Evolutionary conservation across 30 jellyfish, hydroid and myxozoan species (phyloP), one percentile per base, ranked within the genome.

Genomic region (Turritopsis rubra): DNA sequence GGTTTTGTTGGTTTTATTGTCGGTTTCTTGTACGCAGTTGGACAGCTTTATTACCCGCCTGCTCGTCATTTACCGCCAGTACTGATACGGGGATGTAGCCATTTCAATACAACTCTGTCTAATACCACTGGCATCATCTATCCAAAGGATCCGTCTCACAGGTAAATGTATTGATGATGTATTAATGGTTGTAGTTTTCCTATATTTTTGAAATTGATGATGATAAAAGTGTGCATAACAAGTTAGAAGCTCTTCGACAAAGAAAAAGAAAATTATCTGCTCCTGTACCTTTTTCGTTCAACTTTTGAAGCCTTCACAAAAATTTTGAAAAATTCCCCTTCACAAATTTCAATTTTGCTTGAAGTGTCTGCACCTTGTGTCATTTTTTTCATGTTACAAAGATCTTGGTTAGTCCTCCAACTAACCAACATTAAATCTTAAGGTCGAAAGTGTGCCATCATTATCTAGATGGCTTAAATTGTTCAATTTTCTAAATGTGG

Each of bases 71-170:
- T 23, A 7, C 82, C 82, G 23, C 82, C 82, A n/a, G 21, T 74
- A 21, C 23, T 72, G 31, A 74, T 74, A 16, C 16, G 26, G 8
- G 65, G 31, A 16, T 74, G 82, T 52, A 4, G 54, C 20, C 13
- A 7, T 21, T 26, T 74, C 60, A 74, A 26, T 29, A 30, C 16
- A 74, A 26, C 82, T 26, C 28, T 27, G 30, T 7, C 28, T 7
- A 68, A 68, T 23, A 25, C 23, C 29, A 19, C 20, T 26, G 65
- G 65, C 18, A 24, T 74, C 31, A 74, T 74, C 60, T 74, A 74
- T 74, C 82, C 82, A 74, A 21, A 27, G 31, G 82, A 74, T 0
- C 82, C 82, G 16, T 73, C 13, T 26, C 65, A 74, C 31, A 26
- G 77, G 77, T 68, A 73, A 20, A 30, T 21, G 82, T 8, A 23